A percentile compares a stretch with the other conserved stretches of the same genome.
Conservation (phyloP, 35 echinoderm and acorn worm genomes). For the Amphiura filiformis region DNA sequence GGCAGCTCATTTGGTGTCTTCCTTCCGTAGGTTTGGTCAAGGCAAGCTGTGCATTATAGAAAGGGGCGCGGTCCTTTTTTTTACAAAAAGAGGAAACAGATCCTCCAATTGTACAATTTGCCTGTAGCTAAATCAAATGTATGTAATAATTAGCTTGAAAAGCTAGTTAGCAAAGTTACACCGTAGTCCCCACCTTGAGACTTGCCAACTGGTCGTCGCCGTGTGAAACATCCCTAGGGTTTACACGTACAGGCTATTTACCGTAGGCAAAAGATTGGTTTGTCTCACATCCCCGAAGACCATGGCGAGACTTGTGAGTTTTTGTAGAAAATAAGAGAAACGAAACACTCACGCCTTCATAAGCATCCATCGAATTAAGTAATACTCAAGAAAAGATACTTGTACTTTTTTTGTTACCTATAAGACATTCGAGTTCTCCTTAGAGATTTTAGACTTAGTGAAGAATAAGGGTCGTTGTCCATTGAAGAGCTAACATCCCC, state of each 20-base stretch:
- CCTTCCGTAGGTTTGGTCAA: neutral
- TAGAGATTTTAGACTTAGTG: neutral
- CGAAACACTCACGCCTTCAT: neutral
- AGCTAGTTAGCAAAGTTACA: slow-evolving; percentile 6
- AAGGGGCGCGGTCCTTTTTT: slow-evolving; percentile 2
- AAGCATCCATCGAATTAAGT: neutral
- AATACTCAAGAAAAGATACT: neutral
- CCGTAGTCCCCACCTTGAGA: neutral
- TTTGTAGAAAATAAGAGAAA: neutral
- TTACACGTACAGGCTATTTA: neutral
- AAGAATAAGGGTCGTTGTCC: neutral
- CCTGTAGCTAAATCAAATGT: neutral
- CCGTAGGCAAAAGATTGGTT: neutral
- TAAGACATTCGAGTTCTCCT: neutral
- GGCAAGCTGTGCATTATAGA: neutral
- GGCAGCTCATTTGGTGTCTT: neutral
- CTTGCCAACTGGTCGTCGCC: neutral
- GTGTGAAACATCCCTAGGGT: neutral
- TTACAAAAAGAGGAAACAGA: neutral
- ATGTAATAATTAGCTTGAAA: slow-evolving; percentile 12
- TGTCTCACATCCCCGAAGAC: neutral
- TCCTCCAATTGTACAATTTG: neutral
- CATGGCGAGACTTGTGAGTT: neutral
- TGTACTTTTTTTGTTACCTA: slow-evolving; percentile 4
- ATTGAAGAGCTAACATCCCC: neutral